Conservation (phyloP, 2,113 vertebrate genomes). For the human region GRCh38 chr4:92881501-92882000, state of each 20-base stretch:
- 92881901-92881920: background rate
- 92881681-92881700: background rate
- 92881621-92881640: background rate
- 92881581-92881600: background rate
- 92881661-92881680: background rate
- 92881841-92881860: background rate
- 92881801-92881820: background rate
- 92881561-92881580: background rate
- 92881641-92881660: background rate
- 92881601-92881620: background rate
- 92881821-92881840: background rate
- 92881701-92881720: background rate
- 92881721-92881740: background rate
- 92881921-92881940: background rate
- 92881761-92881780: background rate
- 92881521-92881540: background rate
- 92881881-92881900: background rate
- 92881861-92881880: background rate
- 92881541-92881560: background rate
- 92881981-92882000: background rate
- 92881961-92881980: constrained; percentile 15
- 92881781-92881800: background rate
- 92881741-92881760: background rate
- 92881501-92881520: background rate
- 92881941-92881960: background rate